Percentiles rank a stretch among this genome's conserved stretches.
phyloP scores from a whole-genome alignment of 2,888 invertebrate species.

The Leptogaster cylindrica region DNA sequence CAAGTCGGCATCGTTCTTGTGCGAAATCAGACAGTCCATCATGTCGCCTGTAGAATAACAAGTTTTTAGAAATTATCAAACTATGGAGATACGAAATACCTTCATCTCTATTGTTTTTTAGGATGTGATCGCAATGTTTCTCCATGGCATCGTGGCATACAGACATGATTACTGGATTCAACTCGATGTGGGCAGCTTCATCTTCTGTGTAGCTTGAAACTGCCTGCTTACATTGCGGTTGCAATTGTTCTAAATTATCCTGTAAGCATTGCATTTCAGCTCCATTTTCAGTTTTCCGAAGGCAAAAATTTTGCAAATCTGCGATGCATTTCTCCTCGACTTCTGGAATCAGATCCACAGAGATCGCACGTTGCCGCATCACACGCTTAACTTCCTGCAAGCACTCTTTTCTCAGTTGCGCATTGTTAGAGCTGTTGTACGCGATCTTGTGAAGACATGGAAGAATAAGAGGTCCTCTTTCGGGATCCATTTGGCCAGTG shows the following conservation, averaged over 20 bases:
- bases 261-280: conserved; percentile 94
- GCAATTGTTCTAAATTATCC: conserved; percentile 75
- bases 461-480: conserved; percentile 81
- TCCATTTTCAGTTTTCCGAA: conserved; percentile 82
- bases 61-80: conserved; percentile 1
- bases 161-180: conserved; percentile 87
- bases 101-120: conserved; percentile 75
- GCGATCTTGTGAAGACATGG: conserved; percentile 87
- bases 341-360: conserved; percentile 92
- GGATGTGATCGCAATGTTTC: conserved; percentile 73
- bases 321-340: conserved; percentile 89
- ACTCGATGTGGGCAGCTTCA: conserved; percentile 84
- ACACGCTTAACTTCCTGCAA: conserved; percentile 81
- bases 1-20: conserved; percentile 87
- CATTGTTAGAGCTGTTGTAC: conserved; percentile 62
- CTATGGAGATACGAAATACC: conserved; percentile 54
- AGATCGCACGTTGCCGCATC: conserved; percentile 90
- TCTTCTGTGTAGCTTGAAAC: conserved; percentile 87
- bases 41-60: conserved; percentile 74
- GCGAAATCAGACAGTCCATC: conserved; percentile 91
- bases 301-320: conserved; percentile 84
- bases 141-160: conserved; percentile 83
- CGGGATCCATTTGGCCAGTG: conserved; percentile 71
- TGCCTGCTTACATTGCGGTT: conserved; percentile 72
- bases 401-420: conserved; percentile 68